A percentile compares a stretch with the other conserved stretches of the same genome.
Conservation (phyloP, 1,140 invertebrate genomes). For the Plutomurus gul region DNA sequence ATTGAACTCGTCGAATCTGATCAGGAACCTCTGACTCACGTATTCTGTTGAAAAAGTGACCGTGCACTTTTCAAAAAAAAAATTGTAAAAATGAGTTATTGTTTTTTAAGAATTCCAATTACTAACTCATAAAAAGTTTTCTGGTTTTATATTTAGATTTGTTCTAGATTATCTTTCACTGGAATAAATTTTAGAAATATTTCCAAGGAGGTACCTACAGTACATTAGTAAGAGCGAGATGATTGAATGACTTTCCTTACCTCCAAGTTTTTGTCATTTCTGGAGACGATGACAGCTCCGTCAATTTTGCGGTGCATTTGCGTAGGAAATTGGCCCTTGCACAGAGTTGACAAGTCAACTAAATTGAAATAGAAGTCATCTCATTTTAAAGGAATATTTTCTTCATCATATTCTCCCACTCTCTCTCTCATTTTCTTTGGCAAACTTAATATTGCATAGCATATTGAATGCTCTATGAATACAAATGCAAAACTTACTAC, state of each 20-base stretch:
- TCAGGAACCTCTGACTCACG: constrained; percentile 89
- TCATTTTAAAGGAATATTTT: not conserved
- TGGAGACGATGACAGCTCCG: constrained; percentile 82
- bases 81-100: no score
- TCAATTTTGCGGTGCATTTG: constrained; percentile 86
- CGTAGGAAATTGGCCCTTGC: constrained; percentile 83
- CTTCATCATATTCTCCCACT: not conserved
- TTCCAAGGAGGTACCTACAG: no score
- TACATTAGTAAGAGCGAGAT: no score
- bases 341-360: constrained; percentile 83
- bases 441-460: not conserved
- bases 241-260: no score
- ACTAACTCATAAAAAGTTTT: no score
- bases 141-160: no score
- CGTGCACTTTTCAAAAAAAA: no score
- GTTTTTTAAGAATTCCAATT: no score
- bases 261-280: constrained; percentile 86
- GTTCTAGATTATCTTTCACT: no score
- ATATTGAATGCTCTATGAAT: not conserved
- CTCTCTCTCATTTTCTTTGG: not conserved
- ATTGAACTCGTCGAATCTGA: constrained; percentile 78
- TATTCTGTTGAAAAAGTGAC: constrained; percentile 92
- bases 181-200: no score
- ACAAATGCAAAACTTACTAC: no score
- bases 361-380: constrained; percentile 60